Percentiles rank a stretch among this genome's conserved stretches.
Evolutionary conservation across 2,888 invertebrate genomes (phyloP).

Genomic region (Cantharis rufa): DNA sequence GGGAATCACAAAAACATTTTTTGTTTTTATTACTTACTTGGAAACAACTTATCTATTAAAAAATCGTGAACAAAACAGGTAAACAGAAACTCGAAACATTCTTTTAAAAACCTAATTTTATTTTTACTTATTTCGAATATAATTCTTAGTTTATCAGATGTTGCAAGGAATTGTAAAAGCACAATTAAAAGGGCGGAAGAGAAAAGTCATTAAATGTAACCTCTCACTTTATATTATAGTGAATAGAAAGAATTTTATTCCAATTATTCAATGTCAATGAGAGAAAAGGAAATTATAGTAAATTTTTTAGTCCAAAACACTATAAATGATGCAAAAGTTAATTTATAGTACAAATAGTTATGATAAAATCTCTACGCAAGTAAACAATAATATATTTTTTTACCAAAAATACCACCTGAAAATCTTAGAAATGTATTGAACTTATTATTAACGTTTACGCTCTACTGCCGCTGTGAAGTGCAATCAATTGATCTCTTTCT

Average conservation of each 20-base stretch:
- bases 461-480: not conserved
- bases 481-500: not conserved
- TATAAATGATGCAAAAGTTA: not conserved
- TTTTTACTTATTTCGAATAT: not conserved
- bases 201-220: too few relatives aligned
- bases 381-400: not conserved
- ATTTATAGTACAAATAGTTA: too few relatives aligned
- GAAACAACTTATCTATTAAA: too few relatives aligned
- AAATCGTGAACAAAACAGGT: too few relatives aligned
- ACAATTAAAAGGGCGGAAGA: not conserved
- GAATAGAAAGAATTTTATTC: not conserved
- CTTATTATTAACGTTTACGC: not conserved
- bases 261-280: not conserved
- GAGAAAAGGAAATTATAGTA: not conserved
- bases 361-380: not conserved
- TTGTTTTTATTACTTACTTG: too few relatives aligned
- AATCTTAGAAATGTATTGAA: not conserved
- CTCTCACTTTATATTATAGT: not conserved
- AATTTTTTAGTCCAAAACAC: too few relatives aligned
- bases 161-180: not conserved
- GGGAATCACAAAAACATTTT: too few relatives aligned
- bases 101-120: too few relatives aligned
- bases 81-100: too few relatives aligned
- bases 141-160: not conserved
- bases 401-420: not conserved